phyloP scores from a whole-genome alignment of 1,140 invertebrate genomes.

The Hypothenemus hampei region DNA sequence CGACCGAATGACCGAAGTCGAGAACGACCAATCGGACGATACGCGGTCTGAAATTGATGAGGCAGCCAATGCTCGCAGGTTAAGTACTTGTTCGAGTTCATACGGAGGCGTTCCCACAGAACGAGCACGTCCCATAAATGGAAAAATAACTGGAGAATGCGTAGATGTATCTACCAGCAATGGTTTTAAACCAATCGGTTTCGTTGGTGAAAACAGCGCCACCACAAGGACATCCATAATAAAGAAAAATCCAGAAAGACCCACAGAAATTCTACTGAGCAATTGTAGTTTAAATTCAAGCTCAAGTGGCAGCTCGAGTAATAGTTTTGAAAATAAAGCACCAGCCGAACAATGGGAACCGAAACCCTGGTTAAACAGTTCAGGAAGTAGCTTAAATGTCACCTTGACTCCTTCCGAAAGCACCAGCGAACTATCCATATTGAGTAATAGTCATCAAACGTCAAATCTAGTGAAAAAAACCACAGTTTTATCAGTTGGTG shows the following conservation, averaged over 20 bases:
- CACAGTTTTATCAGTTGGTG: constrained; percentile 15
- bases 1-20: constrained; percentile 84
- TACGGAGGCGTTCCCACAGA: constrained; percentile 13
- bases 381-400: constrained; percentile 38
- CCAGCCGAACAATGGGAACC: constrained; percentile 38
- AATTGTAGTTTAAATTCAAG: constrained; percentile 44
- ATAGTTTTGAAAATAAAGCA: constrained; percentile 39
- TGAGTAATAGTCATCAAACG: constrained; percentile 24
- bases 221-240: constrained; percentile 16
- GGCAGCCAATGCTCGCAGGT: constrained; percentile 24
- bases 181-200: neutral
- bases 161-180: neutral
- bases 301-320: constrained; percentile 43
- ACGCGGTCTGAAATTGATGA: constrained; percentile 59
- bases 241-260: constrained; percentile 34
- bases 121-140: constrained; percentile 4
- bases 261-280: constrained; percentile 40
- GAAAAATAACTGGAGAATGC: neutral
- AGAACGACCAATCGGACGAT: constrained; percentile 73
- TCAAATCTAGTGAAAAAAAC: neutral
- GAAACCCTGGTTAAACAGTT: constrained; percentile 42
- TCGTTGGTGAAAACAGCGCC: constrained; percentile 1
- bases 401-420: constrained; percentile 41
- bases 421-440: constrained; percentile 38
- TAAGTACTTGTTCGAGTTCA: constrained; percentile 34